Conservation (phyloP, 2,113 vertebrate species). For the Uropsilus gracilis region DNA sequence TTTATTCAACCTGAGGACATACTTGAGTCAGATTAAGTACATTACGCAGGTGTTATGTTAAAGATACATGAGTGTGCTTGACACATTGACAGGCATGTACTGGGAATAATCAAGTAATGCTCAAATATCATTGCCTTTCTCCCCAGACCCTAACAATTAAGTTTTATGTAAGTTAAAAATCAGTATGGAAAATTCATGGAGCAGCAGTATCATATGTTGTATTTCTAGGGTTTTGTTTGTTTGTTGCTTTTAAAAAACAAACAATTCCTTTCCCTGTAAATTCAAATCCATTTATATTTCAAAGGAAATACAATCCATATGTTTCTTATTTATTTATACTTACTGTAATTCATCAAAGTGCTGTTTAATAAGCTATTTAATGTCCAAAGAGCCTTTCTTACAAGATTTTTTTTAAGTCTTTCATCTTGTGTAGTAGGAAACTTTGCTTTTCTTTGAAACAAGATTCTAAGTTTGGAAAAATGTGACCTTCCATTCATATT, state of each 20-base stretch:
- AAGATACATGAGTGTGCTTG: background rate
- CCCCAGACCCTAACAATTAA: background rate
- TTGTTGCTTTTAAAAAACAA: conserved; percentile 18
- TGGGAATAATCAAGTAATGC: background rate
- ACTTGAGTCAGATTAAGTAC: background rate
- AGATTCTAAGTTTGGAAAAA: conserved; percentile 72
- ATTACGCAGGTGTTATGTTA: background rate
- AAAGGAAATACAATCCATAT: conserved; percentile 71
- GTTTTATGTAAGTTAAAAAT: background rate
- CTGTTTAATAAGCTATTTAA: conserved; percentile 66
- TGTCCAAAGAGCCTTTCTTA: conserved; percentile 54
- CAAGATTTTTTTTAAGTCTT: conserved; percentile 50
- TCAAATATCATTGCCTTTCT: background rate
- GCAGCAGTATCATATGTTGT: background rate
- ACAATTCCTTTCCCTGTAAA: conserved; percentile 39
- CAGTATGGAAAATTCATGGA: background rate
- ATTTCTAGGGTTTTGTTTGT: conserved; percentile 41
- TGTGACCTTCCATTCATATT: conserved; percentile 66
- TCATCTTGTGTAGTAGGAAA: conserved; percentile 71
- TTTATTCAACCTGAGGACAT: background rate
- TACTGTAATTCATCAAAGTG: conserved; percentile 72
- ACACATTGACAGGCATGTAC: background rate
- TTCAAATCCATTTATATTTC: conserved; percentile 59
- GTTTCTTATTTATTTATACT: conserved; percentile 75
- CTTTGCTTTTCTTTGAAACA: conserved; percentile 69